Percentiles rank a stretch among this genome's conserved stretches.
phyloP scores from a whole-genome alignment of 1,140 invertebrate genomes.

The Stegodyphus dumicola region DNA sequence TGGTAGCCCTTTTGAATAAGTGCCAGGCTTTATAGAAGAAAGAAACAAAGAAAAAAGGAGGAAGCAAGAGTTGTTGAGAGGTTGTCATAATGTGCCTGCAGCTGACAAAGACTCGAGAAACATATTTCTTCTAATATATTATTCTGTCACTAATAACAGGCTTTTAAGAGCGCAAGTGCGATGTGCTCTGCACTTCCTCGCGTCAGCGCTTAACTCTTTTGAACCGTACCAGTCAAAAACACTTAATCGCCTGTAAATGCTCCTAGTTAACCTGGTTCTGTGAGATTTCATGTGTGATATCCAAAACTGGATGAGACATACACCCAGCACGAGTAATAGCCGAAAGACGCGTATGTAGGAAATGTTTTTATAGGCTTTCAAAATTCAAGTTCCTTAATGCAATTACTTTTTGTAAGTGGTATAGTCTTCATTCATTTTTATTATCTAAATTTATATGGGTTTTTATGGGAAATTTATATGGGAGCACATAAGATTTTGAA shows the following conservation, averaged over 20 bases:
- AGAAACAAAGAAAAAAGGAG: conserved; percentile 13
- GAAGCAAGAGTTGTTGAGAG: conserved; percentile 44
- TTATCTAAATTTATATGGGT: too few relatives aligned
- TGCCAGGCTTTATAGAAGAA: conserved; percentile 22
- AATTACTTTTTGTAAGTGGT: too few relatives aligned
- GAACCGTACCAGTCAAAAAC: background rate
- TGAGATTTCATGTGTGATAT: too few relatives aligned
- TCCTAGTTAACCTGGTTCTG: too few relatives aligned
- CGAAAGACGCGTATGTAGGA: too few relatives aligned
- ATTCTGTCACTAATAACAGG: conserved; percentile 47
- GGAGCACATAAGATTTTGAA: too few relatives aligned
- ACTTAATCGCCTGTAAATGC: conserved; percentile 10
- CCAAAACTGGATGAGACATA: too few relatives aligned
- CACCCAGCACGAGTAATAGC: too few relatives aligned
- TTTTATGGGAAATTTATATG: too few relatives aligned
- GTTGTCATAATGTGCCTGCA: conserved; percentile 47
- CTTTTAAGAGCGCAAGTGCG: conserved; percentile 23
- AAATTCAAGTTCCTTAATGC: too few relatives aligned
- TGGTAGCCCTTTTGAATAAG: conserved; percentile 47
- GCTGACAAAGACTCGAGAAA: conserved; percentile 38
- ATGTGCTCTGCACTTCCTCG: background rate
- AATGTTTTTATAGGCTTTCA: too few relatives aligned
- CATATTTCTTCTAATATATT: conserved; percentile 41
- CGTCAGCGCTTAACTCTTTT: background rate
- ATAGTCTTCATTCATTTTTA: too few relatives aligned